phyloP scores from a whole-genome alignment of 1,140 invertebrate species.

The Contarinia nasturtii region DNA sequence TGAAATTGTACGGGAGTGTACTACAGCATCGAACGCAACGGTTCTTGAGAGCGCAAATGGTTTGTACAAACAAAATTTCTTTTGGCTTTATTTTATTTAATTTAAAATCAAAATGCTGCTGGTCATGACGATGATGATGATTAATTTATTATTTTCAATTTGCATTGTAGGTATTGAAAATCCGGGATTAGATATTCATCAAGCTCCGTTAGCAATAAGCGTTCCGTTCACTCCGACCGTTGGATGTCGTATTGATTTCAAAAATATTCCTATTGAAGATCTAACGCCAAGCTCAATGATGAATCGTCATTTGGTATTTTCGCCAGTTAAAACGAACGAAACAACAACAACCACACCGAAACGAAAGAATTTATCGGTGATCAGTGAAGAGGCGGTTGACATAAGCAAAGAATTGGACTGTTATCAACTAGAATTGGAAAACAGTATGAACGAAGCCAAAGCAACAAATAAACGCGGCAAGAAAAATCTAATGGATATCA shows the following conservation, averaged over 20 bases:
- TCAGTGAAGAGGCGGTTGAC: slow-evolving; percentile 20
- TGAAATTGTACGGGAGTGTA: slow-evolving; percentile 12
- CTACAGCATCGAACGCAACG: neutral
- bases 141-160: neutral
- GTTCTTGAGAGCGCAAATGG: neutral
- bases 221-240: slow-evolving; percentile 19
- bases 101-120: too few species aligned
- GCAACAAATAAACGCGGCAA: neutral
- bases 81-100: too few species aligned
- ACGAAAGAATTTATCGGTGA: slow-evolving; percentile 12
- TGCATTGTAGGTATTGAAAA: slow-evolving; percentile 10
- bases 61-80: too few species aligned
- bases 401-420: slow-evolving; percentile 22
- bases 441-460: slow-evolving; percentile 21
- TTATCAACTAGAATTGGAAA: slow-evolving; percentile 22
- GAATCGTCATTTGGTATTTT: slow-evolving; percentile 19
- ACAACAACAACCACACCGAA: neutral
- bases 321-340: slow-evolving; percentile 4
- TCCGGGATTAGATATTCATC: slow-evolving; percentile 9
- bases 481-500: slow-evolving; percentile 1
- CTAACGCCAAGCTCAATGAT: slow-evolving; percentile 17
- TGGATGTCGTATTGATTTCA: slow-evolving; percentile 20
- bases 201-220: slow-evolving; percentile 13
- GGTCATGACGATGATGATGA: too few species aligned
- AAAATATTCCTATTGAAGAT: slow-evolving; percentile 9